Base-by-base conservation (phyloP, 2,797 vertebrate species). In the Gorsachius magnificus region DNA sequence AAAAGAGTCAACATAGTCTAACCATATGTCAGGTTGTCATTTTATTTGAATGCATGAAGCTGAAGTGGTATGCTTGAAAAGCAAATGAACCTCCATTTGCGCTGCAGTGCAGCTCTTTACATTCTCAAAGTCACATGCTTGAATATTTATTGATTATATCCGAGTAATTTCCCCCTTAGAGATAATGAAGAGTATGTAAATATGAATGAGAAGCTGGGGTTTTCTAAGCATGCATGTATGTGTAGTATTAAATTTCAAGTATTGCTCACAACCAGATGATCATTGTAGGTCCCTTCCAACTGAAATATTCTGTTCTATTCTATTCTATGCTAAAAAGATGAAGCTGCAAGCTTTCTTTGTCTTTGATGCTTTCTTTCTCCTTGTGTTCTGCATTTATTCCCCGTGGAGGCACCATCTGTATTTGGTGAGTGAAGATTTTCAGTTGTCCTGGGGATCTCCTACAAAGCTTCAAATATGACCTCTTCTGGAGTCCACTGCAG, bases 41-140 rank as follows among this genome's bases (percentile, higher is more conserved):
- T 89, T 95, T 72, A 20, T 91, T 89, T 95, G 68, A 90, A 68
- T 74, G 29, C 71, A 14, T 51, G 71, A 96, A 93, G 16, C 65
- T 77, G 29, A 82, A 53, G 22, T 53, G 16, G 22, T 86, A 28
- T 36, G 13, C 24, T 48, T 92, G 82, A 63, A 90, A 94, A 75
- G 36, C n/a, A 63, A 89, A 83, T 36, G 8, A 90, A n/a, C 25
- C 22, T 51, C 41, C 18, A 58, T 96, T 90, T 89, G 54, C 78
- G 5, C 53, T 85, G 36, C n/a, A 41, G 5, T 63, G 33, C 83
- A 1, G 0, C 12, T 61, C 33, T 78, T 89, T 56, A 65, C 64
- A 19, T 74, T 89, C 28, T 56, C 10, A 2, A 63, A 53, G 51
- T 81, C 50, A 78, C 1, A 1, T 66, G 16, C 56, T 65, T 78